These are phyloP conservation scores for Bubo blakistoni DNA, from an alignment of 2,113 vertebrate species.

Conservation along the genomic window DNA sequence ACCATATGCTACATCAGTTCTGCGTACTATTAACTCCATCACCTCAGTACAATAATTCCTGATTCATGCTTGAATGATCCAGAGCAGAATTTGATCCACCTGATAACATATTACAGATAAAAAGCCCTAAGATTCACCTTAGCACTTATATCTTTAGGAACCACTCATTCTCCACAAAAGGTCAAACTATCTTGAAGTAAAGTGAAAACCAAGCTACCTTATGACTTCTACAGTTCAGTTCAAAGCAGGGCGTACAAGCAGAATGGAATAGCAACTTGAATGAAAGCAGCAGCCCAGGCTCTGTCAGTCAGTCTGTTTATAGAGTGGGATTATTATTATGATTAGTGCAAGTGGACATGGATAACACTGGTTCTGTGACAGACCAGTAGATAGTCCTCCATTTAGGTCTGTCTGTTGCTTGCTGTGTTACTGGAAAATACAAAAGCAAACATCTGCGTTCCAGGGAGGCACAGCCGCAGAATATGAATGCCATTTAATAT, in stretches of 20 bases:
- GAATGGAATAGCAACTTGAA: neutral
- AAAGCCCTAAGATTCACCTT: neutral
- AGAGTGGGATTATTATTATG: conserved; percentile 37
- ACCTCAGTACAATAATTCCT: neutral
- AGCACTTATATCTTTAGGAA: neutral
- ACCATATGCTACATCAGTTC: neutral
- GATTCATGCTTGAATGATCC: neutral
- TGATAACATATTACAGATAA: neutral
- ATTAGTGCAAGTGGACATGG: conserved; percentile 23
- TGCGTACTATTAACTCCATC: neutral
- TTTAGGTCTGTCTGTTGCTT: conserved; percentile 43
- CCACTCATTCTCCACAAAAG: neutral
- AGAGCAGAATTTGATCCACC: neutral
- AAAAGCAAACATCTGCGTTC: neutral
- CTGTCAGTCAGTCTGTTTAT: neutral
- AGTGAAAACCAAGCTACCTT: neutral
- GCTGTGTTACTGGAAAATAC: conserved; percentile 11
- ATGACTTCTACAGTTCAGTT: neutral
- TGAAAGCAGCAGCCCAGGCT: neutral
- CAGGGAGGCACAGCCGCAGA: neutral
- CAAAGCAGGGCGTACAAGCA: neutral
- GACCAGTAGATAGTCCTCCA: conserved; percentile 36
- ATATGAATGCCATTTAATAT: neutral
- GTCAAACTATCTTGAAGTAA: neutral
- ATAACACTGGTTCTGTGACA: conserved; percentile 39